Percentiles rank a stretch among this genome's conserved stretches.
These are phyloP conservation scores for Pao palembangensis DNA, from an alignment of 2,113 vertebrate genomes.

Conservation along the genomic window DNA sequence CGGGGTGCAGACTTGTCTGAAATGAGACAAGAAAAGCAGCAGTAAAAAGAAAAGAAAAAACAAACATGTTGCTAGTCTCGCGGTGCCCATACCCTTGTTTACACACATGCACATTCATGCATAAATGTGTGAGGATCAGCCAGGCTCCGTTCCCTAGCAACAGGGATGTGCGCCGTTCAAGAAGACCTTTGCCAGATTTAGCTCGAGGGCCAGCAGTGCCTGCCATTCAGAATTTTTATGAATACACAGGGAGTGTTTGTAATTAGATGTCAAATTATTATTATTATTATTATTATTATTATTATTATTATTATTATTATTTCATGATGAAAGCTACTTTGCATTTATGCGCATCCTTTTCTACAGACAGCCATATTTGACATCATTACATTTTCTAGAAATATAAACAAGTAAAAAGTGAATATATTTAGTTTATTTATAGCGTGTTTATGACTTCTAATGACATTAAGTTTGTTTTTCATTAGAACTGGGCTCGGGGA, in stretches of 20 bases:
- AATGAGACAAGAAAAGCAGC: too few relatives aligned
- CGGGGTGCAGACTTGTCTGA: too few relatives aligned
- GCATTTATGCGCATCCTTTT: not conserved
- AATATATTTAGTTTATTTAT: too few relatives aligned
- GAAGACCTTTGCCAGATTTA: constrained; percentile 54
- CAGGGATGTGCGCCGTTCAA: constrained; percentile 48
- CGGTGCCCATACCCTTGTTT: not conserved
- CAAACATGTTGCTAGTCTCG: too few relatives aligned
- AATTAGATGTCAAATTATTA: constrained; percentile 4
- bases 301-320: not conserved
- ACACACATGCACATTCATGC: not conserved
- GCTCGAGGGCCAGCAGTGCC: constrained; percentile 27
- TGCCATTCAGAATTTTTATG: not conserved
- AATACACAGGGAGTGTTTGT: constrained; percentile 5
- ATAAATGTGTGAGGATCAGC: not conserved
- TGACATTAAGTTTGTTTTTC: too few relatives aligned
- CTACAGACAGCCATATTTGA: too few relatives aligned
- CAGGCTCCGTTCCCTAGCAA: constrained; percentile 59
- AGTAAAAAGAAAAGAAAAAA: too few relatives aligned
- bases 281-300: constrained; percentile 3
- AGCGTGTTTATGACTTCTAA: too few relatives aligned
- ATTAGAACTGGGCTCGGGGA: too few relatives aligned
- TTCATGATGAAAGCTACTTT: not conserved
- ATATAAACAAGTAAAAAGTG: too few relatives aligned
- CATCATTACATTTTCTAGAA: too few relatives aligned